These are phyloP conservation scores for Metopia argyrocephala DNA, from an alignment of 2,888 invertebrate species.

Conservation along the genomic window DNA sequence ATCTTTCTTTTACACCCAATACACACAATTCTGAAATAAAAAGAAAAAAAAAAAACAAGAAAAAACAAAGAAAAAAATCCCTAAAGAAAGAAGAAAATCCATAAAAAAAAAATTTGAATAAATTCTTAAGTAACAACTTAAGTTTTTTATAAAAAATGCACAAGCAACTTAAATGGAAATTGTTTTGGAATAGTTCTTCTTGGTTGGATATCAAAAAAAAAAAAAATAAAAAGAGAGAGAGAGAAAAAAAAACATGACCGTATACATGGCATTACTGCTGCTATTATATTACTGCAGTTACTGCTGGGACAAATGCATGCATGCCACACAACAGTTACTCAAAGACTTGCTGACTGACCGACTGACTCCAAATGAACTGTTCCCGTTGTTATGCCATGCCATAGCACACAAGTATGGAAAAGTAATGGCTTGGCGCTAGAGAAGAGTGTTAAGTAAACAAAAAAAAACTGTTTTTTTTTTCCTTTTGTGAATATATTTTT, in stretches of 20 bases:
- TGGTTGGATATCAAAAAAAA: conserved; percentile 36
- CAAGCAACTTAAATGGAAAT: neutral
- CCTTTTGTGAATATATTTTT: too few relatives aligned
- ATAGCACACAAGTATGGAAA: neutral
- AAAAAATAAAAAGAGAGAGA: too few relatives aligned
- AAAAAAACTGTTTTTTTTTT: too few relatives aligned
- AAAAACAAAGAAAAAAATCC: conserved; percentile 1
- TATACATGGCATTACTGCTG: neutral
- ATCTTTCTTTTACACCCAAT: conserved; percentile 12
- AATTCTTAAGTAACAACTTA: conserved; percentile 34
- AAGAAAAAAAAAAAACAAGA: neutral
- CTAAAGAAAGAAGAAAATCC: neutral
- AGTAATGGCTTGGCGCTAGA: neutral
- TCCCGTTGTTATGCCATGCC: neutral
- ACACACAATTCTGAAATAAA: neutral
- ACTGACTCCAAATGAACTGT: neutral
- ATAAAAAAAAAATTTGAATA: conserved; percentile 24
- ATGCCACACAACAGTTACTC: neutral
- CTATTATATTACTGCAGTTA: neutral
- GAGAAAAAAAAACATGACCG: conserved; percentile 45
- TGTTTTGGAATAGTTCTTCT: conserved; percentile 29
- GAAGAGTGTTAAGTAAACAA: too few relatives aligned
- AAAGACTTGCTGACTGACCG: neutral
- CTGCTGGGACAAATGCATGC: neutral
- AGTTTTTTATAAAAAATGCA: neutral